phyloP scores from a whole-genome alignment of 2,113 vertebrate species.

The Ahaetulla prasina region DNA sequence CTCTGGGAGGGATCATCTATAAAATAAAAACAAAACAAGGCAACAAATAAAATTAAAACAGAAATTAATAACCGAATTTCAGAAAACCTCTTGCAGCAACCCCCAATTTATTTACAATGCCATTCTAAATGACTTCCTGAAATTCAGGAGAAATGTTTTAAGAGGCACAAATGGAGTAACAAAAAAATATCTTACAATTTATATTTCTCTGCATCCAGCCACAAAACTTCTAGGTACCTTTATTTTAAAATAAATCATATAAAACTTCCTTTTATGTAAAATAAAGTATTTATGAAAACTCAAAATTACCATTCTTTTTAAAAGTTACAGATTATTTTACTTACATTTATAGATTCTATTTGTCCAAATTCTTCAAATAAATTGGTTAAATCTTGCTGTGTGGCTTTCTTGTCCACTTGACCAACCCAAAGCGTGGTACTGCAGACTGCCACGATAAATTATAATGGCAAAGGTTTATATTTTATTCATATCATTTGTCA shows the following conservation, averaged over 20 bases:
- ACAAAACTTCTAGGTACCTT: neutral
- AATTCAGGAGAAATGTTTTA: neutral
- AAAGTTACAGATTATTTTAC: constrained; percentile 38
- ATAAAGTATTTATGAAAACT: neutral
- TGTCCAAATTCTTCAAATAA: constrained; percentile 99
- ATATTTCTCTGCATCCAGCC: neutral
- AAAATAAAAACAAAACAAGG: constrained; percentile 15
- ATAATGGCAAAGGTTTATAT: neutral
- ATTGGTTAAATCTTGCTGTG: constrained; percentile 96
- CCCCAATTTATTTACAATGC: neutral
- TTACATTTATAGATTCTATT: constrained; percentile 98
- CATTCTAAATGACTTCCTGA: neutral
- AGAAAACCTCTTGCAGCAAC: neutral
- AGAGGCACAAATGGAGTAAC: neutral
- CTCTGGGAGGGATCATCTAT: constrained; percentile 98
- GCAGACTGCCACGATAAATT: constrained; percentile 79
- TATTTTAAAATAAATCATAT: neutral
- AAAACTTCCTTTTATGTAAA: neutral
- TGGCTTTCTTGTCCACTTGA: constrained; percentile 98
- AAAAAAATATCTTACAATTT: neutral
- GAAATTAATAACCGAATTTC: neutral
- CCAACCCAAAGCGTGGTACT: constrained; percentile 98
- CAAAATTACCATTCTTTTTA: neutral
- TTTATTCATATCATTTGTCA: neutral
- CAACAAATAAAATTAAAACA: neutral